Conservation (phyloP, 2,888 invertebrate genomes). For the Meiosimyza decipiens region DNA sequence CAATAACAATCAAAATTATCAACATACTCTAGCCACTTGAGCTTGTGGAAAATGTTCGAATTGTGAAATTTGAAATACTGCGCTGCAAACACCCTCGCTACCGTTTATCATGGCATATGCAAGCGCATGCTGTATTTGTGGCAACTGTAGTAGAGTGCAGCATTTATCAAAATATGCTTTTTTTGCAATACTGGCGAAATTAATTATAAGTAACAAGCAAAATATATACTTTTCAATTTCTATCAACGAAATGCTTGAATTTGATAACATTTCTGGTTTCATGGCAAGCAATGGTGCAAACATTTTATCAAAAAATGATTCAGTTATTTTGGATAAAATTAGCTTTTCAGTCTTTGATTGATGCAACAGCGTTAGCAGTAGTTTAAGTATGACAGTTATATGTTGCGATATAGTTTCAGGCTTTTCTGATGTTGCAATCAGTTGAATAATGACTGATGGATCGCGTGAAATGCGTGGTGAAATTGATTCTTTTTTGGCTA, state of each 20-base stretch:
- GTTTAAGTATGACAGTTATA: conserved; percentile 55
- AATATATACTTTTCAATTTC: conserved; percentile 61
- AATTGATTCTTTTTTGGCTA: conserved; percentile 48
- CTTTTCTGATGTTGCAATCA: conserved; percentile 57
- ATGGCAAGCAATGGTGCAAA: conserved; percentile 54
- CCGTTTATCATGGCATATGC: conserved; percentile 60
- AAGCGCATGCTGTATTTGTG: conserved; percentile 61
- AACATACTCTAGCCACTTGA: conserved; percentile 58
- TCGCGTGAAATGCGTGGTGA: conserved; percentile 55
- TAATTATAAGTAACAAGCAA: conserved; percentile 59
- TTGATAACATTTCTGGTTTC: conserved; percentile 51
- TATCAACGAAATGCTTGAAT: conserved; percentile 47
- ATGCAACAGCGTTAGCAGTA: conserved; percentile 56
- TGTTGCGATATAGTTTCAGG: conserved; percentile 53
- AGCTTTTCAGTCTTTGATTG: conserved; percentile 61
- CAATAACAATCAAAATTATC: background rate
- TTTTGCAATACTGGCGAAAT: conserved; percentile 62
- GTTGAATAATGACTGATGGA: conserved; percentile 53
- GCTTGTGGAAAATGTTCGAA: conserved; percentile 60
- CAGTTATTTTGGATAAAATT: conserved; percentile 61
- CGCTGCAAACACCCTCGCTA: conserved; percentile 55
- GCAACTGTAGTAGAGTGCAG: conserved; percentile 54
- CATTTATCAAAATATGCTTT: conserved; percentile 64
- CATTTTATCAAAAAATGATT: conserved; percentile 65
- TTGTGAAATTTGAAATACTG: conserved; percentile 63